Evolutionary conservation across 2,113 vertebrate species (phyloP), one percentile per base, ranked within the genome.

Genomic region (Prionailurus bengalensis): DNA sequence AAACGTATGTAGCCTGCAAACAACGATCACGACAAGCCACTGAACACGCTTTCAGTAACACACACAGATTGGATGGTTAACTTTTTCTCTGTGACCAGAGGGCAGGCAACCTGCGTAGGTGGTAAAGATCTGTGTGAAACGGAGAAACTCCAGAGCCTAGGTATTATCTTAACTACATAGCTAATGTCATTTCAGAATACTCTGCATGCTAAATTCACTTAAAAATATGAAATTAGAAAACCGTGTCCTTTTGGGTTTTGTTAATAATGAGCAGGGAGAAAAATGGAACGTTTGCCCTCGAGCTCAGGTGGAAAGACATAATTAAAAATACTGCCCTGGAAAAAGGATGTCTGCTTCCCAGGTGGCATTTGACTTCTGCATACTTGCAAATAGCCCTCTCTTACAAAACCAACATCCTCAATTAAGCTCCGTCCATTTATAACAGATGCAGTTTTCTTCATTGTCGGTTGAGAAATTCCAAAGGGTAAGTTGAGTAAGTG

Each of bases 281-380:
- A 97, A 98, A 95, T 97, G 97, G 78, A 97, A 96, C 71, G 91
- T 94, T 92, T 97, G 96, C 97, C 98, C 97, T 97, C 73, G 89
- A 98, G 98, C 97, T 97, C 88, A 89, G 88, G 97, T 98, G 95
- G 97, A 96, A 98, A 97, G 76, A 95, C 73, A 83, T 97, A 98
- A 98, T 98, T 98, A 98, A 98, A 97, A 98, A 97, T 83, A 97
- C 87, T 83, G 78, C 68, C 65, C 92, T 96, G 71, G 94, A 92
- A 92, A 95, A 91, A 95, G 78, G 74, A 94, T 94, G 92, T 91
- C 96, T 80, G 58, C 94, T 89, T 98, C 78, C 78, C 95, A 97
- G 81, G 94, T 93, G 76, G 53, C 87, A 83, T 96, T 95, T 85
- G 68, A 42, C 86, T 95, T 97, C 94, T 89, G 55, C 94, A 89